phyloP scores from a whole-genome alignment of 1,140 invertebrate genomes.

The Aphidius gifuensis region DNA sequence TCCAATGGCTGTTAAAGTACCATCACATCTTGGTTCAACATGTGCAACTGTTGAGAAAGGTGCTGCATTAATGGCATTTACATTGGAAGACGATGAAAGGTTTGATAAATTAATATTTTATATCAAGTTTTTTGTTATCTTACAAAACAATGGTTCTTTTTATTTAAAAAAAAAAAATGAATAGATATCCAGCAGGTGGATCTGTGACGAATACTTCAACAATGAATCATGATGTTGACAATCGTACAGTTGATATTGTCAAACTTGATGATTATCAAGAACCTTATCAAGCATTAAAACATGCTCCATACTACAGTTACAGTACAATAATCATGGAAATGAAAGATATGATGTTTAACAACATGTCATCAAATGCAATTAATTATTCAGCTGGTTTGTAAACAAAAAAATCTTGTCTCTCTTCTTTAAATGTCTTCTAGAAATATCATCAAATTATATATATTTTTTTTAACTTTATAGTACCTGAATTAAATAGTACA shows the following conservation, averaged over 20 bases:
- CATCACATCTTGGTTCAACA: constrained; percentile 52
- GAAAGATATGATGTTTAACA: constrained; percentile 66
- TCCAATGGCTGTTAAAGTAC: constrained; percentile 65
- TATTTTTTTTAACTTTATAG: constrained; percentile 57
- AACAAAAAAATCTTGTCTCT: constrained; percentile 26
- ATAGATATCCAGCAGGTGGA: constrained; percentile 51
- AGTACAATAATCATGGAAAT: constrained; percentile 75
- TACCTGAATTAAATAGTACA: constrained; percentile 69
- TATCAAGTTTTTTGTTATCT: background rate
- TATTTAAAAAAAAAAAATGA: constrained; percentile 11
- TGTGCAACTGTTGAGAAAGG: constrained; percentile 57
- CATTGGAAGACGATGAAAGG: constrained; percentile 53
- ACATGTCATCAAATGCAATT: constrained; percentile 53
- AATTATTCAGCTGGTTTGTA: constrained; percentile 47
- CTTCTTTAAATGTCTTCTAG: too few relatives aligned
- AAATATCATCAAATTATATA: too few relatives aligned
- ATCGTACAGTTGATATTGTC: constrained; percentile 53
- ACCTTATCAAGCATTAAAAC: constrained; percentile 73
- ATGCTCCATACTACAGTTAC: constrained; percentile 75
- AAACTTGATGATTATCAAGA: constrained; percentile 77
- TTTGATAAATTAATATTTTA: constrained; percentile 25
- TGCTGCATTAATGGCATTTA: constrained; percentile 52
- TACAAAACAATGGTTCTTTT: constrained; percentile 13
- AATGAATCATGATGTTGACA: constrained; percentile 48
- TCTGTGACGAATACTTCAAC: constrained; percentile 51